Percentiles rank a stretch among this genome's conserved stretches.
Conservation (phyloP, 2,888 invertebrate species). For the Cryptocephalus moraei region DNA sequence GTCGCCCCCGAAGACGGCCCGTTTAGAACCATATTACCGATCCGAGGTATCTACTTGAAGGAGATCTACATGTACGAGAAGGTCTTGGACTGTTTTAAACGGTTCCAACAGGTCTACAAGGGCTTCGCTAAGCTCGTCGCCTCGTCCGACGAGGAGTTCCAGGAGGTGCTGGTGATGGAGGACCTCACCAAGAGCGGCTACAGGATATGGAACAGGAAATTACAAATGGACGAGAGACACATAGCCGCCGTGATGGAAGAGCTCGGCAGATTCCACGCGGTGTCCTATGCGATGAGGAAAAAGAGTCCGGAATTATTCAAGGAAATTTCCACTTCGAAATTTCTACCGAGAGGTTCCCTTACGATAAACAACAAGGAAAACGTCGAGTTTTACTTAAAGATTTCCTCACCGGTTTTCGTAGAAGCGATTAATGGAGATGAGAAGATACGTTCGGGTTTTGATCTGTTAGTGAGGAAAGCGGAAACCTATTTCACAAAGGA, state of each 20-base stretch:
- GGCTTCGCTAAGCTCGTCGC: no score
- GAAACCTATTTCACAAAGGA: no score
- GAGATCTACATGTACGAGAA: slow-evolving; percentile 24
- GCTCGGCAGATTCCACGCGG: slow-evolving; percentile 27
- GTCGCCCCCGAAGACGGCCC: slow-evolving; percentile 18
- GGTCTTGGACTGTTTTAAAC: slow-evolving; percentile 17
- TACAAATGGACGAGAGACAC: slow-evolving; percentile 23
- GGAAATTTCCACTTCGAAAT: no score
- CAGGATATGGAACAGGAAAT: slow-evolving; percentile 19
- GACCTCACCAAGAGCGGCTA: slow-evolving; percentile 22
- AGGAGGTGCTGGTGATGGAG: slow-evolving; percentile 20
- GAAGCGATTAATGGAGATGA: no score
- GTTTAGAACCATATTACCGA: slow-evolving; percentile 15
- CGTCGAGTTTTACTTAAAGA: not conserved
- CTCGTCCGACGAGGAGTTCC: no score
- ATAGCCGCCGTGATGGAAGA: slow-evolving; percentile 21
- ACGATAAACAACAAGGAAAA: no score
- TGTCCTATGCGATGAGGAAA: slow-evolving; percentile 24
- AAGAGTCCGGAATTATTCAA: slow-evolving; percentile 19
- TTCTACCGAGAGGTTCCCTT: not conserved
- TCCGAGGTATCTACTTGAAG: slow-evolving; percentile 17
- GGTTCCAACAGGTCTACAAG: slow-evolving; percentile 20
- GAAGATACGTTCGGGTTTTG: no score
- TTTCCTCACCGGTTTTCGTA: no score
- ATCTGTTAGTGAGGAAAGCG: no score